Conservation (phyloP, 2,888 invertebrate species). For the Muschampia staudingeri region DNA sequence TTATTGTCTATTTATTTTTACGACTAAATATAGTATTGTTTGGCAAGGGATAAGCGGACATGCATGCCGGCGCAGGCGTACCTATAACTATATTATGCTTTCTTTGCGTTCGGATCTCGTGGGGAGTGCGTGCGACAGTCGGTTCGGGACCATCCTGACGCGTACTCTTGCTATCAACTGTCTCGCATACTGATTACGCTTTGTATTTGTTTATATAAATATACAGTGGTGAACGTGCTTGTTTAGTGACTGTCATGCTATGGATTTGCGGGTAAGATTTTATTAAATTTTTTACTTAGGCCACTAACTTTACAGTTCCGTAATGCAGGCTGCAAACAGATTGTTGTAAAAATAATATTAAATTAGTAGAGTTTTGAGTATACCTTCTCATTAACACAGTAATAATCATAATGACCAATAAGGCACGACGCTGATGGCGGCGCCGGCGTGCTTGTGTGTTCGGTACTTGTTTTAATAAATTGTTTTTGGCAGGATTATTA, state of each 20-base stretch:
- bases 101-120: conserved; percentile 62
- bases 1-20: neutral
- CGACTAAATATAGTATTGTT: conserved; percentile 20
- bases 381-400: too few relatives aligned
- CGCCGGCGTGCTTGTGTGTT: too few relatives aligned
- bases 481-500: too few relatives aligned
- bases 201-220: conserved; percentile 46
- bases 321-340: too few relatives aligned
- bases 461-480: too few relatives aligned
- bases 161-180: conserved; percentile 64
- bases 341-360: too few relatives aligned
- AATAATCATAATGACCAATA: too few relatives aligned
- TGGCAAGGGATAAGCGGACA: conserved; percentile 36
- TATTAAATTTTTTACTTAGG: conserved; percentile 15
- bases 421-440: too few relatives aligned
- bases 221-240: conserved; percentile 72
- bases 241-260: conserved; percentile 78
- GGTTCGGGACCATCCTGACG: conserved; percentile 71
- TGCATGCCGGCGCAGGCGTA: conserved; percentile 24
- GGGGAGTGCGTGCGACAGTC: conserved; percentile 53
- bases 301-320: too few relatives aligned
- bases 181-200: conserved; percentile 39
- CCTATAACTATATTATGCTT: conserved; percentile 19
- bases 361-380: too few relatives aligned
- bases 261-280: conserved; percentile 83